Evolutionary conservation across 2,888 invertebrate genomes (phyloP).

Genomic region (Drosophila borborema): DNA sequence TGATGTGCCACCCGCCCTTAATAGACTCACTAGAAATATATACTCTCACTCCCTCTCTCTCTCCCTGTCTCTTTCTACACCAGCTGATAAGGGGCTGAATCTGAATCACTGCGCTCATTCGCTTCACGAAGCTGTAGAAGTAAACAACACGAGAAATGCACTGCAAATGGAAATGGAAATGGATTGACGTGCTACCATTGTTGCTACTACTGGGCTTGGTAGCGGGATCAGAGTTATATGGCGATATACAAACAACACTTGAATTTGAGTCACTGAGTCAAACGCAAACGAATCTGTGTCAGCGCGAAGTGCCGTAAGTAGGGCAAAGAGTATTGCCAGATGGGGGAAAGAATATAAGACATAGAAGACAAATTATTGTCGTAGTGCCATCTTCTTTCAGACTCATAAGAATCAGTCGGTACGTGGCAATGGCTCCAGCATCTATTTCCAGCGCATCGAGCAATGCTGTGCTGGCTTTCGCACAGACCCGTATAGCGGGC

Average conservation of each 20-base stretch:
- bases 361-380: not conserved
- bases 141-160: slow-evolving; percentile 32
- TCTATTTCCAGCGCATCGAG: slow-evolving; percentile 87
- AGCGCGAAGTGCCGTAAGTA: slow-evolving; percentile 82
- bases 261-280: slow-evolving; percentile 64
- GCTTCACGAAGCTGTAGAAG: slow-evolving; percentile 11
- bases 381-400: slow-evolving; percentile 81
- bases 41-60: not conserved
- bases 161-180: slow-evolving; percentile 13
- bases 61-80: not conserved
- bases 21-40: not conserved
- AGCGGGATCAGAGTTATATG: slow-evolving; percentile 45
- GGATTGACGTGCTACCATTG: not conserved
- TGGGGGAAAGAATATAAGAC: too few relatives aligned
- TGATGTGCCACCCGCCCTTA: not conserved
- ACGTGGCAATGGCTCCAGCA: slow-evolving; percentile 85
- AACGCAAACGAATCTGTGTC: slow-evolving; percentile 61
- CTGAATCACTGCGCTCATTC: slow-evolving; percentile 29
- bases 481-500: slow-evolving; percentile 86
- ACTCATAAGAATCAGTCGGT: slow-evolving; percentile 61
- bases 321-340: not conserved
- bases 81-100: slow-evolving; percentile 32
- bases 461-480: slow-evolving; percentile 90
- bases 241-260: slow-evolving; percentile 47
- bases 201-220: not conserved